Percentiles rank a stretch among this genome's conserved stretches.
Evolutionary conservation across 2,113 vertebrate genomes (phyloP).

Genomic region (Struthio camelus): DNA sequence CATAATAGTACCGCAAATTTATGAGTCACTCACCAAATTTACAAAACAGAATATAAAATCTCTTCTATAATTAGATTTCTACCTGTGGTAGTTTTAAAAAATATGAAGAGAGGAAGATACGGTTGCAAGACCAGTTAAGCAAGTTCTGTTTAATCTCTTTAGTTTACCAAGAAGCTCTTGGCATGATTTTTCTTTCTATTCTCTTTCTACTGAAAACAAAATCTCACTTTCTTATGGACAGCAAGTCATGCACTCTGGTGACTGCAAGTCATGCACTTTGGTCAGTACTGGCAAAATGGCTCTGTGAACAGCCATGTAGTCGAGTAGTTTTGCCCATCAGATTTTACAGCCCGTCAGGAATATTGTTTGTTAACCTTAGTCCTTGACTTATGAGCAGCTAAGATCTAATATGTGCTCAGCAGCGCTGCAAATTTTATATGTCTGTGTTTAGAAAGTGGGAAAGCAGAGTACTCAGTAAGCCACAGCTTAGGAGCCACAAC

Average conservation of each 20-base stretch:
- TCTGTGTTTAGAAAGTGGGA: not conserved
- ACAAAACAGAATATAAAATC: constrained; percentile 24
- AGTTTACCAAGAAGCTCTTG: not conserved
- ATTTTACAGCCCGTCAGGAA: not conserved
- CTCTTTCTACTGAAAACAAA: not conserved
- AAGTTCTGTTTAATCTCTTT: not conserved
- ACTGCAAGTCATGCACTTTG: not conserved
- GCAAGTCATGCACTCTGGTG: not conserved
- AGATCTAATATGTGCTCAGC: not conserved
- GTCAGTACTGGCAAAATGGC: not conserved
- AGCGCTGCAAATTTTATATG: not conserved
- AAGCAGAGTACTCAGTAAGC: not conserved
- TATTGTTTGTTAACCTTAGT: not conserved
- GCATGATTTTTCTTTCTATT: not conserved
- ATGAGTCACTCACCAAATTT: constrained; percentile 34
- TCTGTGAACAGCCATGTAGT: not conserved
- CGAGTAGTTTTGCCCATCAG: not conserved
- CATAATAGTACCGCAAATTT: constrained; percentile 2
- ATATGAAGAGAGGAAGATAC: not conserved
- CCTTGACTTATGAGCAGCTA: not conserved
- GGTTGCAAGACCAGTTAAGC: not conserved
- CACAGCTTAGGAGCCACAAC: not conserved
- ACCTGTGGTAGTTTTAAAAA: not conserved
- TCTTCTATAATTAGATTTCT: not conserved
- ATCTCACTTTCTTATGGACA: not conserved